Evolutionary conservation across 2,113 vertebrate species (phyloP), one percentile per base, ranked within the genome.

Genomic region (Embiotoca jacksoni): DNA sequence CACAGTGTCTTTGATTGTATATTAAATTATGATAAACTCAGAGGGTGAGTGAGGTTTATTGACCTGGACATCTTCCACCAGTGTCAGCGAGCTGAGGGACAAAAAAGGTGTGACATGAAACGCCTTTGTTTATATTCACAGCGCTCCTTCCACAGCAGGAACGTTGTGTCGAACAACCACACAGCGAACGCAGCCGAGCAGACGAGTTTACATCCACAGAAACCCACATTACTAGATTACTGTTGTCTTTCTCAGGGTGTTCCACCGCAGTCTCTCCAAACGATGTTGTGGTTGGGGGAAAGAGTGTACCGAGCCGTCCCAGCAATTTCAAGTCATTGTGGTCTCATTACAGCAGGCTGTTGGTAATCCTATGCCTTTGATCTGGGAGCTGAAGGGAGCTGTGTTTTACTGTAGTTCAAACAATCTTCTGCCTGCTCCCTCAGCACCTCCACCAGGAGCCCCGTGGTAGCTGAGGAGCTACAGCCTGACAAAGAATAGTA

Each of bases 311-410:
- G 8, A 78, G 83, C 72, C 44, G 36, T 89, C 76, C 83, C 87
- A 73, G 88, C 56, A 41, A 83, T 84, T 90, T 89, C 81, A 81
- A 84, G 69, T 81, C 86, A 56, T 72, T 14, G 80, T 70, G 85
- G 86, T 92, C 90, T 91, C 88, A 90, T 93, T 93, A 88, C 85
- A 77, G 86, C 86, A 88, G 92, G 80, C 83, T 93, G 89, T 92
- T 93, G 89, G 90, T 93, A 89, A 92, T 92, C 74, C 86, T 81
- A 54, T 75, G 69, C 78, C 90, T 93, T 93, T 93, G 90, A 93
- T 91, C 44, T 84, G 59, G 73, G 69, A 81, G 85, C 92, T 91
- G 78, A 87, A 79, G 89, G 90, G 81, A 85, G 86, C 86, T 79
- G 86, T 41, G 86, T 76, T 87, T 87, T 88, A 72, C 80, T 81